Evolutionary conservation across 2,113 vertebrate species (phyloP).

Genomic region (Sander vitreus): DNA sequence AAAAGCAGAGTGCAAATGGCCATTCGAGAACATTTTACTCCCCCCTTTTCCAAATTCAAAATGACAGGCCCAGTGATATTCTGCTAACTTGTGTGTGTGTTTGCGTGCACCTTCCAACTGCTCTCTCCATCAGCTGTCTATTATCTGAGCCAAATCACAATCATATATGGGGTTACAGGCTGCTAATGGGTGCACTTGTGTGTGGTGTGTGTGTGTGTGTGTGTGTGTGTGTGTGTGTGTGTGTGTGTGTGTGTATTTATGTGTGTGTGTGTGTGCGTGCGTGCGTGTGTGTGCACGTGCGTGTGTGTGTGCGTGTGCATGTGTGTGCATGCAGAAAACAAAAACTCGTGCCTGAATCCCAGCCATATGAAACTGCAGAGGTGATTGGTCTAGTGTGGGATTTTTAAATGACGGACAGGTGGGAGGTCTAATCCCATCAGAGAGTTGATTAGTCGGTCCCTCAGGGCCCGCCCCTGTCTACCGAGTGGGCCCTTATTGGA

Average conservation of each 20-base stretch:
- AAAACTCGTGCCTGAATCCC: slow-evolving; percentile 24
- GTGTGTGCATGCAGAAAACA: slow-evolving; percentile 8
- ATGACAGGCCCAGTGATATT: slow-evolving; percentile 66
- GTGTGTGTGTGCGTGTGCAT: slow-evolving; percentile 4
- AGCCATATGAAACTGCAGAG: slow-evolving; percentile 64
- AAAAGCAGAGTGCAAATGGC: slow-evolving; percentile 64
- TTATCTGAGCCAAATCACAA: slow-evolving; percentile 52
- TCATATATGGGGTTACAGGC: slow-evolving; percentile 38
- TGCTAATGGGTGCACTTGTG: slow-evolving; percentile 22
- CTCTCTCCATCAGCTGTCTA: slow-evolving; percentile 49
- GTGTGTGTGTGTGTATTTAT: too few relatives aligned
- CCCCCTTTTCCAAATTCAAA: slow-evolving; percentile 61
- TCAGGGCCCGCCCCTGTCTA: slow-evolving; percentile 76
- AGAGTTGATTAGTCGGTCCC: slow-evolving; percentile 70
- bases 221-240: too few relatives aligned
- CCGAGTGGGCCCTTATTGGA: slow-evolving; percentile 77
- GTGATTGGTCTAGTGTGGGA: slow-evolving; percentile 58
- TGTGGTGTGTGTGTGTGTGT: slow-evolving; percentile 8
- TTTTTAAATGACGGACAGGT: slow-evolving; percentile 75
- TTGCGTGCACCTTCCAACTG: slow-evolving; percentile 23
- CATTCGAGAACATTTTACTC: slow-evolving; percentile 64
- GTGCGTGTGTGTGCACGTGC: neutral
- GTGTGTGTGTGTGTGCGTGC: neutral
- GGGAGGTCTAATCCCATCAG: slow-evolving; percentile 78
- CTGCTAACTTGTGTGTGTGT: slow-evolving; percentile 28